Percentiles rank a stretch among this genome's conserved stretches.
These are phyloP conservation scores for Hypolimnas misippus DNA, from an alignment of 2,888 invertebrate species.

Conservation along the genomic window DNA sequence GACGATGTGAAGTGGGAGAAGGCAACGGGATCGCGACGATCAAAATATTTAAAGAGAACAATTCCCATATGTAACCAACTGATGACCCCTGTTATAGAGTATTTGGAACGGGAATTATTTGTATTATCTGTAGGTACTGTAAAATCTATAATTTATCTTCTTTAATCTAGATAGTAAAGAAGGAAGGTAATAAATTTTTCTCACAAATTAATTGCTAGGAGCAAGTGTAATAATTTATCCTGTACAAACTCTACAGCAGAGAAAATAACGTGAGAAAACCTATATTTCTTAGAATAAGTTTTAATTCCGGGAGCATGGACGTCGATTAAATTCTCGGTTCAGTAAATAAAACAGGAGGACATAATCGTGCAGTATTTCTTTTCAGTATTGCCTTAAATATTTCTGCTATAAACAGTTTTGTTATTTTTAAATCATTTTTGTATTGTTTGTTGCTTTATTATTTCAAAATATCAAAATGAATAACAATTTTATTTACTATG, in stretches of 20 bases:
- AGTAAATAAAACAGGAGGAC: neutral
- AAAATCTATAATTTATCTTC: neutral
- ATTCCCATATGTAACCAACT: too few species aligned
- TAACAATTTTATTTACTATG: too few species aligned
- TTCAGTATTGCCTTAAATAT: neutral
- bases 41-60: too few species aligned
- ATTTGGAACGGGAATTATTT: neutral
- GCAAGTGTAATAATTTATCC: conserved; percentile 14
- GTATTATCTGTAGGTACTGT: neutral
- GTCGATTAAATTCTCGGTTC: conserved; percentile 5
- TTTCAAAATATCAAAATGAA: too few species aligned
- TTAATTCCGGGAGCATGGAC: conserved; percentile 2
- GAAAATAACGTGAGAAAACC: conserved; percentile 16
- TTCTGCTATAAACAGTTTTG: neutral
- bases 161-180: conserved; percentile 5
- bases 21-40: too few species aligned
- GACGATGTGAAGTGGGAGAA: too few species aligned
- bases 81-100: too few species aligned
- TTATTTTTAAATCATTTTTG: too few species aligned
- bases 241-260: neutral
- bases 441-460: too few species aligned
- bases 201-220: conserved; percentile 13
- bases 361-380: neutral
- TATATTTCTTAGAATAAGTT: conserved; percentile 16
- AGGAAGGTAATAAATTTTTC: conserved; percentile 8